A percentile compares a stretch with the other conserved stretches of the same genome.
Evolutionary conservation across 2,888 invertebrate genomes (phyloP).

Genomic region (Tenthredo mesomela): DNA sequence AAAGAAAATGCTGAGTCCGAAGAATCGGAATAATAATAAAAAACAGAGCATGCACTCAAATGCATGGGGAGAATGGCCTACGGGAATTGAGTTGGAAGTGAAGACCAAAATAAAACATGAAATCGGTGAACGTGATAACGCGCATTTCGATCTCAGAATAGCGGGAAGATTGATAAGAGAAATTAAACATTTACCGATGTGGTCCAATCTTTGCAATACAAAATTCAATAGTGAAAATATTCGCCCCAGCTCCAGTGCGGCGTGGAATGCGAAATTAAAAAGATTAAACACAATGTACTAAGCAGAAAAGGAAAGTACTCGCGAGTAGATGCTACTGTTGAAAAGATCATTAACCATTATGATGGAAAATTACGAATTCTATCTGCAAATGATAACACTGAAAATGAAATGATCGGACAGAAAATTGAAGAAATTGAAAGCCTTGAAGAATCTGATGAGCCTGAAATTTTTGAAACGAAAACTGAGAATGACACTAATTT

Average conservation of each 20-base stretch:
- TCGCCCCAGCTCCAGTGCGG: neutral
- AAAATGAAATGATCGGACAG: no score
- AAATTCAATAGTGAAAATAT: neutral
- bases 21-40: neutral
- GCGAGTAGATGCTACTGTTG: conserved; percentile 27
- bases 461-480: no score
- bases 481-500: no score
- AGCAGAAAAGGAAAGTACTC: neutral
- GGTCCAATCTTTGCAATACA: neutral
- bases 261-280: conserved; percentile 46
- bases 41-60: neutral
- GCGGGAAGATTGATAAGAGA: neutral
- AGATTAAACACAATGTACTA: conserved; percentile 40
- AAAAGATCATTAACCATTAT: neutral
- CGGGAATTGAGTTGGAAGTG: neutral
- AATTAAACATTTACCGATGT: conserved; percentile 24
- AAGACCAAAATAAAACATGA: conserved; percentile 5
- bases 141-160: conserved; percentile 16
- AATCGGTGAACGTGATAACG: conserved; percentile 15
- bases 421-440: no score
- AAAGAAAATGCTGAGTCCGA: no score
- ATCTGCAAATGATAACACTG: neutral
- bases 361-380: conserved; percentile 31
- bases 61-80: conserved; percentile 12
- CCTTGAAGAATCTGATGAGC: no score